Conservation (phyloP, 2,113 vertebrate species). For the Malaclemys terrapin region DNA sequence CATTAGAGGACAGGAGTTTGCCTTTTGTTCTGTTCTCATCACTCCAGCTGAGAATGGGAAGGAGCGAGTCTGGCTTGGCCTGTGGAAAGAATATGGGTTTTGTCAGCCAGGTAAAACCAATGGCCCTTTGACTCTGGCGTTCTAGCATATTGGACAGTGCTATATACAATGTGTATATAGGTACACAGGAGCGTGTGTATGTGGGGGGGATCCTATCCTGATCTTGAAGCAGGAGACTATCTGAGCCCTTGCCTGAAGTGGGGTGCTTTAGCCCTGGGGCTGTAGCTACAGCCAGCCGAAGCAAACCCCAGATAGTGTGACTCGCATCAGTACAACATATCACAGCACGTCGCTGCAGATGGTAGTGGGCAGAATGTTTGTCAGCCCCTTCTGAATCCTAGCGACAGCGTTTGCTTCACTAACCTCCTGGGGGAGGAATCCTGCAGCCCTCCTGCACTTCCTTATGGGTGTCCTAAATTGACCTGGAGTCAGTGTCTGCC, state of each 20-base stretch:
- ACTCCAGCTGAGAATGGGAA: not conserved
- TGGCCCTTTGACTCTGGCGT: not conserved
- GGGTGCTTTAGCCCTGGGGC: not conserved
- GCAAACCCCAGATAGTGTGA: not conserved
- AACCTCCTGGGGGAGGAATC: not conserved
- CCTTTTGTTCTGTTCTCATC: not conserved
- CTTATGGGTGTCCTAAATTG: not conserved
- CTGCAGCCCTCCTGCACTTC: not conserved
- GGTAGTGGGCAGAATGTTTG: not conserved
- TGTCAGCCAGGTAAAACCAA: not conserved
- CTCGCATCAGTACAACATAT: no score
- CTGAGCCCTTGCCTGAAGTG: not conserved
- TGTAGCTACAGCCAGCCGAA: not conserved
- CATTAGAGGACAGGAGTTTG: not conserved
- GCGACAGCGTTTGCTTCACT: fast-evolving
- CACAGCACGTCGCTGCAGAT: not conserved
- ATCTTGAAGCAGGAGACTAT: not conserved
- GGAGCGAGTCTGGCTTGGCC: not conserved
- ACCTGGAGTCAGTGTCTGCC: not conserved
- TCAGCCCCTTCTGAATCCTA: fast-evolving
- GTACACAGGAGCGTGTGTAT: not conserved
- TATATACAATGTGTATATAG: no score
- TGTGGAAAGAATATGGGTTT: not conserved
- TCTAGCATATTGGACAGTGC: no score
- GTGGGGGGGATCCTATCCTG: not conserved